phyloP scores from a whole-genome alignment of 2,888 invertebrate genomes.

The Sphaerophoria rueppellii region DNA sequence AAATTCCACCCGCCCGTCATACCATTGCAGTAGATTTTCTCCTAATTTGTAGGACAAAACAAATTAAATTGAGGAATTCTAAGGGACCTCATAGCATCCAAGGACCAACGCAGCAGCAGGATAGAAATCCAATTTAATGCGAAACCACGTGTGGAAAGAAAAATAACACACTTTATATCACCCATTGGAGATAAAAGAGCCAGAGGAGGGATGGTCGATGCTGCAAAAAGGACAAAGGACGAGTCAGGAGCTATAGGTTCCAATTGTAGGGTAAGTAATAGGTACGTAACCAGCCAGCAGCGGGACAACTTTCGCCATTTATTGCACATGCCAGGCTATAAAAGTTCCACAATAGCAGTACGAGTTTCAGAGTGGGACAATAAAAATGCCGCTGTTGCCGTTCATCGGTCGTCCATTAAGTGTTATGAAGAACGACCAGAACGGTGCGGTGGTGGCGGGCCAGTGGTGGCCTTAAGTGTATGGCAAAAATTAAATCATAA shows the following conservation, averaged over 20 bases:
- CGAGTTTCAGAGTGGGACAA: constrained; percentile 18
- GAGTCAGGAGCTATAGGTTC: background rate
- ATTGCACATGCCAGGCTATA: constrained; percentile 66
- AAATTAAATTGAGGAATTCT: constrained; percentile 50
- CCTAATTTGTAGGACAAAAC: constrained; percentile 58
- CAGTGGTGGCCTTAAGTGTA: constrained; percentile 49
- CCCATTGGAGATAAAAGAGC: constrained; percentile 29
- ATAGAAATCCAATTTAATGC: constrained; percentile 54
- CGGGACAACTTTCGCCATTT: constrained; percentile 62
- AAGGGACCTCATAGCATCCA: constrained; percentile 28
- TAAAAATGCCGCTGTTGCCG: constrained; percentile 41
- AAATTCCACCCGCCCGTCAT: constrained; percentile 38
- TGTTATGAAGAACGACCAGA: constrained; percentile 15
- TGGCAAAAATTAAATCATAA: constrained; percentile 66
- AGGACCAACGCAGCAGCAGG: constrained; percentile 12
- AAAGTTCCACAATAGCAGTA: constrained; percentile 53
- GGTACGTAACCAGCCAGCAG: constrained; percentile 25
- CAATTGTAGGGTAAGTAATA: background rate
- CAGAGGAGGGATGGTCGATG: constrained; percentile 1
- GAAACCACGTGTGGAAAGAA: constrained; percentile 50
- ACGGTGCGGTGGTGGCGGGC: background rate
- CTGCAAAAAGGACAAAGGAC: constrained; percentile 10
- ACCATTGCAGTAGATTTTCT: constrained; percentile 22
- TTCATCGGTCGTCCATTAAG: constrained; percentile 4
- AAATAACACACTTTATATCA: constrained; percentile 24